These are phyloP conservation scores for Ophion ellenae DNA, from an alignment of 2,888 invertebrate species.

Conservation along the genomic window DNA sequence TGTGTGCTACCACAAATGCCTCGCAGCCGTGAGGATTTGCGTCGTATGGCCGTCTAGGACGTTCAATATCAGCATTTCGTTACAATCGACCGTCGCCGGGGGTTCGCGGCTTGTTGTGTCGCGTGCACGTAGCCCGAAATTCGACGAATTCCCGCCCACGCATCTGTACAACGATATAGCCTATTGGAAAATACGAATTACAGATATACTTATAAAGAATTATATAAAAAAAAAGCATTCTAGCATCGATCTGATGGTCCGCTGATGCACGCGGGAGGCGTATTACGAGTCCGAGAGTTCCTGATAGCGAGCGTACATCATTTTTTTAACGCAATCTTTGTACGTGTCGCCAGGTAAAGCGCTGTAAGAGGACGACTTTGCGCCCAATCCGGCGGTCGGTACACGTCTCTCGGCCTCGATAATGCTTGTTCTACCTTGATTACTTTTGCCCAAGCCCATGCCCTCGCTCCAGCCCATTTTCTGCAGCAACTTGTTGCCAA, in stretches of 20 bases:
- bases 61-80: neutral
- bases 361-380: slow-evolving; percentile 90
- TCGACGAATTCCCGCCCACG: neutral
- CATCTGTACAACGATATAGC: slow-evolving; percentile 25
- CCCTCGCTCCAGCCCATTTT: slow-evolving; percentile 99
- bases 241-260: slow-evolving; percentile 13
- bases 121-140: neutral
- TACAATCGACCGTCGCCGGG: neutral
- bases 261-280: neutral
- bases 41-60: neutral
- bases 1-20: no score
- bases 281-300: slow-evolving; percentile 88
- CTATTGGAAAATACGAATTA: slow-evolving; percentile 58
- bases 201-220: slow-evolving; percentile 54
- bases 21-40: neutral
- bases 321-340: slow-evolving; percentile 94
- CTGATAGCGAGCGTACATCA: slow-evolving; percentile 94
- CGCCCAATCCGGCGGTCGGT: slow-evolving; percentile 93
- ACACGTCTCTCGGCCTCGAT: slow-evolving; percentile 89
- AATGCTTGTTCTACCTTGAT: slow-evolving; percentile 96
- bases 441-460: slow-evolving; percentile 95
- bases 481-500: slow-evolving; percentile 97
- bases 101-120: neutral
- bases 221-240: slow-evolving; percentile 28
- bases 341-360: slow-evolving; percentile 94